Percentiles rank a stretch among this genome's conserved stretches.
Conservation (phyloP, 2,888 invertebrate genomes). For the Mythimna ferrago region DNA sequence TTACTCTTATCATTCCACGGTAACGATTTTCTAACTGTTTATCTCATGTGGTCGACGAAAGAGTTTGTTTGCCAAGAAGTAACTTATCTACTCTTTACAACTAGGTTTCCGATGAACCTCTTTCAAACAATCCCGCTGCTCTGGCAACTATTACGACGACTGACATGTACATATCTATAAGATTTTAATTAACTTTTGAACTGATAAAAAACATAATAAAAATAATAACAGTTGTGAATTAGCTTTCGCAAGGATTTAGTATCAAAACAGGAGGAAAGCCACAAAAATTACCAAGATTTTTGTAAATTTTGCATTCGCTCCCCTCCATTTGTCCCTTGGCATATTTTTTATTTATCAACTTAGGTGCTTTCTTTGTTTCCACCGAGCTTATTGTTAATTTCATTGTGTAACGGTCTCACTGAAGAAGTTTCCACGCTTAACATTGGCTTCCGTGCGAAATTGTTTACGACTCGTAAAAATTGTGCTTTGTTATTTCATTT, state of each 20-base stretch:
- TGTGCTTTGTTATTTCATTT: constrained; percentile 67
- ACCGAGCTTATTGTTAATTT: constrained; percentile 78
- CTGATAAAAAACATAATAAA: neutral
- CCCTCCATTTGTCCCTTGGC: constrained; percentile 77
- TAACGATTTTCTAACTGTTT: too few relatives aligned
- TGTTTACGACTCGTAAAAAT: constrained; percentile 74
- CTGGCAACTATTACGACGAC: too few relatives aligned
- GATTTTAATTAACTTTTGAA: neutral
- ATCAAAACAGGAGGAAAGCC: constrained; percentile 61
- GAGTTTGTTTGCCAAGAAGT: too few relatives aligned
- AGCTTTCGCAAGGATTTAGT: constrained; percentile 29
- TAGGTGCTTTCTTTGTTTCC: constrained; percentile 76
- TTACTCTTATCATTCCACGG: too few relatives aligned
- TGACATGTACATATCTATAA: too few relatives aligned
- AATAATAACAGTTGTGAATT: constrained; percentile 29
- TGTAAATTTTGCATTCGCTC: constrained; percentile 67
- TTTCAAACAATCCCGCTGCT: too few relatives aligned
- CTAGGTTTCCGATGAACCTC: too few relatives aligned
- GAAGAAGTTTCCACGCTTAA: constrained; percentile 72
- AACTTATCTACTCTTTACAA: too few relatives aligned
- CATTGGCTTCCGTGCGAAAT: constrained; percentile 73
- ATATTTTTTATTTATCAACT: constrained; percentile 81
- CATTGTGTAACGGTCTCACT: constrained; percentile 73
- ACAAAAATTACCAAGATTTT: constrained; percentile 70
- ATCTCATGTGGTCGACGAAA: neutral